Evolutionary conservation across 64 coral and sea anemone species (phyloP).

Genomic region (Dendronephthya gigantea): DNA sequence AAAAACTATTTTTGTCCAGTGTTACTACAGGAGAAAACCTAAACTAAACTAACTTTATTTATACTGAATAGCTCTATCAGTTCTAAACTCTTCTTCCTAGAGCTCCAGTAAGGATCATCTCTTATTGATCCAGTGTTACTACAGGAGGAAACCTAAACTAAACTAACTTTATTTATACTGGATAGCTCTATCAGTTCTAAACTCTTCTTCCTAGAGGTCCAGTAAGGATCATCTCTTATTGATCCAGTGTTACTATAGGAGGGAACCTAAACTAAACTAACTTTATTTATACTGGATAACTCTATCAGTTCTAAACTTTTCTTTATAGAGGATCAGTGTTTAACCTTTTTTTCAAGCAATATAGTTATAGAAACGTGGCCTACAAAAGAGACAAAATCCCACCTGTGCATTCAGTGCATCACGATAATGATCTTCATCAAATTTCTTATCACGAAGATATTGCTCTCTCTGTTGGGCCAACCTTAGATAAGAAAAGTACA

Average conservation of each 20-base stretch:
- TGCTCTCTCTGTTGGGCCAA: conserved; percentile 48
- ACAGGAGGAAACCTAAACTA: no score
- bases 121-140: no score
- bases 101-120: no score
- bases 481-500: conserved; percentile 1
- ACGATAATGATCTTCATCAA: conserved; percentile 58
- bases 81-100: no score
- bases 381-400: not conserved
- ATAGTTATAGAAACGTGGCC: not conserved
- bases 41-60: no score
- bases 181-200: not conserved
- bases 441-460: conserved; percentile 47
- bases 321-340: not conserved
- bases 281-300: not conserved
- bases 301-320: not conserved
- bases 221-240: not conserved
- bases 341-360: no score
- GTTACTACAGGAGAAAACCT: no score
- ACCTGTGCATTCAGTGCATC: conserved; percentile 82
- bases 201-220: not conserved
- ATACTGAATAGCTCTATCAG: no score
- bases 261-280: not conserved
- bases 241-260: not conserved
- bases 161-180: not conserved
- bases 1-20: no score